These are phyloP conservation scores for Hoplostethus atlanticus DNA, from an alignment of 2,797 vertebrate species.

Conservation along the genomic window DNA sequence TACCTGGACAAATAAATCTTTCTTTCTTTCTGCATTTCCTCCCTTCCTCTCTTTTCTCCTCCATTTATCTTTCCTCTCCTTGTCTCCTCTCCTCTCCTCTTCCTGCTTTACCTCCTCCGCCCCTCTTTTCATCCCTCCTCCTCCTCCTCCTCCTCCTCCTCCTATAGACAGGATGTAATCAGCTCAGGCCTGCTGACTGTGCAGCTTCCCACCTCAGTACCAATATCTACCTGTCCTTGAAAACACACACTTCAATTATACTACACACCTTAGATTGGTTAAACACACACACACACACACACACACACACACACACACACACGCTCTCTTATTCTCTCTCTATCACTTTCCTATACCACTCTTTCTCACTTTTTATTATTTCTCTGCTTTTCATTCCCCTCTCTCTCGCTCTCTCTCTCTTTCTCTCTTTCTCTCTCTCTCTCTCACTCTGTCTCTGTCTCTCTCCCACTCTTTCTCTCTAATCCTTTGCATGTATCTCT, in stretches of 20 bases:
- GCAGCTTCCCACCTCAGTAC: slow-evolving; percentile 68
- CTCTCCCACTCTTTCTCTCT: not conserved
- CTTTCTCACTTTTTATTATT: slow-evolving; percentile 19
- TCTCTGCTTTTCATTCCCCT: not conserved
- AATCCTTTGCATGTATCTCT: not conserved
- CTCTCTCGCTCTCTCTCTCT: not conserved
- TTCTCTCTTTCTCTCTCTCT: not conserved
- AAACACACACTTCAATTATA: slow-evolving; percentile 78
- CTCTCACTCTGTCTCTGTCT: not conserved
- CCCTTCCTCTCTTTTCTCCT: not conserved
- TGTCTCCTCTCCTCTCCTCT: not conserved
- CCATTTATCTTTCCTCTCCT: not conserved
- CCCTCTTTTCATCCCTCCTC: not conserved
- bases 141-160: slow-evolving; percentile 2
- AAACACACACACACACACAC: slow-evolving; percentile 52
- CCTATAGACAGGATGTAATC: slow-evolving; percentile 66
- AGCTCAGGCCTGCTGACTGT: slow-evolving; percentile 73
- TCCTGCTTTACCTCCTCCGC: not conserved
- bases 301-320: slow-evolving; percentile 20
- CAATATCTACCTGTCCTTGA: slow-evolving; percentile 81
- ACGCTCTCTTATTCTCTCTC: not conserved
- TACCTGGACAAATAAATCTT: too few species aligned
- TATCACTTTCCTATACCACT: slow-evolving; percentile 19
- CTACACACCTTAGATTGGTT: slow-evolving; percentile 53
- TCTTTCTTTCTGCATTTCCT: not conserved